Conservation (phyloP, 2,113 vertebrate species). For the Lepus americanus region DNA sequence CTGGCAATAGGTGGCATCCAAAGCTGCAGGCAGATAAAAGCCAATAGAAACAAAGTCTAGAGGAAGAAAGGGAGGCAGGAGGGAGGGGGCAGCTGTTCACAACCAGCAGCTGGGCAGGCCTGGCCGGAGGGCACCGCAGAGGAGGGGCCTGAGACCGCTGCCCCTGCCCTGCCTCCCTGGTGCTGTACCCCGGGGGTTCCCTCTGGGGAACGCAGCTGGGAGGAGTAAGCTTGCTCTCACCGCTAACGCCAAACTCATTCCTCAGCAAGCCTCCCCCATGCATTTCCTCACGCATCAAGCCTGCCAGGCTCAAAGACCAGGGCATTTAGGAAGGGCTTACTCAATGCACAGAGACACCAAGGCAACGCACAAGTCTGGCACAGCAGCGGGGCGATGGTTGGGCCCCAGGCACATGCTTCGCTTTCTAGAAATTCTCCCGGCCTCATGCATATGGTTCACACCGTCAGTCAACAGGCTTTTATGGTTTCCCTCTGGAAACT, state of each 20-base stretch:
- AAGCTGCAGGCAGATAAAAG: not conserved
- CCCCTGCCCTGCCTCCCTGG: too few relatives aligned
- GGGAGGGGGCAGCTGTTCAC: not conserved
- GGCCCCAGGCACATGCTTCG: constrained; percentile 61
- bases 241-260: not conserved
- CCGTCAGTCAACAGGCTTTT: constrained; percentile 85
- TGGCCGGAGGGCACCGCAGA: accelerated
- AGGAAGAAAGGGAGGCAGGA: not conserved
- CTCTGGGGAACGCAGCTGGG: not conserved
- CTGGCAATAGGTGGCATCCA: not conserved
- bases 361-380: constrained; percentile 62
- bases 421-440: constrained; percentile 78
- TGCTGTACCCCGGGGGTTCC: too few relatives aligned
- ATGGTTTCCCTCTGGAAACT: constrained; percentile 84
- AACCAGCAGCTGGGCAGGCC: not conserved
- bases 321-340: constrained; percentile 84
- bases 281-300: constrained; percentile 67
- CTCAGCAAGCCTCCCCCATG: constrained; percentile 20
- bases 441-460: constrained; percentile 86
- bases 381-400: constrained; percentile 8
- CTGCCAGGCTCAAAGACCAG: constrained; percentile 24
- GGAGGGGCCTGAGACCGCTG: not conserved
- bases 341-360: constrained; percentile 75
- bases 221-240: not conserved
- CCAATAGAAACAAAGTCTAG: not conserved